phyloP scores from a whole-genome alignment of 2,888 invertebrate species.

The Kuschelorhynchus macadamiae region DNA sequence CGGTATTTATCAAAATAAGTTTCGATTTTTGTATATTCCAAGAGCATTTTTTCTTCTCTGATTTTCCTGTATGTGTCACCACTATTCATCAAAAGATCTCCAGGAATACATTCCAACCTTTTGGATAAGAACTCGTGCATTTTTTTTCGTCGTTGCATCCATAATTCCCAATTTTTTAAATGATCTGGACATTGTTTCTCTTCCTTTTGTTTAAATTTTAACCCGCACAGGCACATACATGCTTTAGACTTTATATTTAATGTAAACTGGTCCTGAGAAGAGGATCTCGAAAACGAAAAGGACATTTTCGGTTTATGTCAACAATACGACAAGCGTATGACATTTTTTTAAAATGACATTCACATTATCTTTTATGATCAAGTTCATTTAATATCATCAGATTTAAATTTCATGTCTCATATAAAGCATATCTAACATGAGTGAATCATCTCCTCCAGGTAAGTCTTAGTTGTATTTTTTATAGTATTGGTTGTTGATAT shows the following conservation, averaged over 20 bases:
- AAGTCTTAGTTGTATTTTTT: not conserved
- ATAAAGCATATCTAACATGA: slow-evolving; percentile 14
- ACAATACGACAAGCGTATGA: not conserved
- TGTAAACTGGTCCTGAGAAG: not conserved
- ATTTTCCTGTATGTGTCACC: slow-evolving; percentile 56
- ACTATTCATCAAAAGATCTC: slow-evolving; percentile 60
- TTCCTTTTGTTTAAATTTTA: slow-evolving; percentile 17
- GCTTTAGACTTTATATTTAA: not conserved
- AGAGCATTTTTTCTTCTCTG: slow-evolving; percentile 59
- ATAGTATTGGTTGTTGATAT: not conserved
- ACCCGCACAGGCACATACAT: slow-evolving; percentile 36
- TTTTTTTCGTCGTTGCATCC: slow-evolving; percentile 59
- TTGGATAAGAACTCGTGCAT: slow-evolving; percentile 55
- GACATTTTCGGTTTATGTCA: not conserved
- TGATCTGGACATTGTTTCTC: slow-evolving; percentile 44
- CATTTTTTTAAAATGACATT: slow-evolving; percentile 4
- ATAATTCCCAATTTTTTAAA: slow-evolving; percentile 61
- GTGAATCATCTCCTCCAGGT: slow-evolving; percentile 2
- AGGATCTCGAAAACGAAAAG: not conserved
- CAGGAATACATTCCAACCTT: slow-evolving; percentile 53
- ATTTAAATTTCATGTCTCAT: slow-evolving; percentile 28
- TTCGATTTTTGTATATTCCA: slow-evolving; percentile 61
- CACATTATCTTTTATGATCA: not conserved
- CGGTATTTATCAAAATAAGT: slow-evolving; percentile 61
- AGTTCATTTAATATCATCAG: not conserved